A percentile compares a stretch with the other conserved stretches of the same genome.
These are phyloP conservation scores for Amphibalanus amphitrite DNA, from an alignment of 1,140 invertebrate species.

Conservation along the genomic window DNA sequence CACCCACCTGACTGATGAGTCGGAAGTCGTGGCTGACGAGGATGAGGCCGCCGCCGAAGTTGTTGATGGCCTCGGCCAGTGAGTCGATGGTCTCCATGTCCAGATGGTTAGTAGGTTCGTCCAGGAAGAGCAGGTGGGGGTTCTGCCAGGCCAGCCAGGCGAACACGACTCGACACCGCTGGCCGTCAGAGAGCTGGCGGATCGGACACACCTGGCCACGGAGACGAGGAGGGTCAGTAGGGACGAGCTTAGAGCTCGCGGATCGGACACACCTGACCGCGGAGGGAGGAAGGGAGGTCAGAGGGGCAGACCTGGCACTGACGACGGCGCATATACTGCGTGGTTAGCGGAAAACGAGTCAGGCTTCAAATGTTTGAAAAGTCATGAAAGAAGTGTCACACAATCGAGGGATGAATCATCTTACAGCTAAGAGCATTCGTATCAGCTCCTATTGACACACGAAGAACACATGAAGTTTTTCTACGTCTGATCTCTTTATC, in stretches of 20 bases:
- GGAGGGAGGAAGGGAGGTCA: neutral
- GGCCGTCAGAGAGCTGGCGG: slow-evolving; percentile 91
- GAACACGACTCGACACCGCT: slow-evolving; percentile 95
- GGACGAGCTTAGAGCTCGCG: slow-evolving; percentile 88
- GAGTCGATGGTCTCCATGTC: slow-evolving; percentile 99
- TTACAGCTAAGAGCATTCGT: too few relatives aligned
- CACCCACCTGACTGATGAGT: slow-evolving; percentile 82
- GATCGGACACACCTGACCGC: slow-evolving; percentile 77
- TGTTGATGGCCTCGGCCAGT: slow-evolving; percentile 90
- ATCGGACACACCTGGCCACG: slow-evolving; percentile 95
- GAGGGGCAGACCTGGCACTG: neutral
- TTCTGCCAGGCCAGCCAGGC: slow-evolving; percentile 60
- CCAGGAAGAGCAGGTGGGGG: slow-evolving; percentile 81
- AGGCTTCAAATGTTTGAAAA: too few relatives aligned
- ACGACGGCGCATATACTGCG: too few relatives aligned
- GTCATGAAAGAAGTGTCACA: too few relatives aligned
- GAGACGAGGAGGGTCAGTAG: too few relatives aligned
- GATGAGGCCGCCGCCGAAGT: slow-evolving; percentile 95
- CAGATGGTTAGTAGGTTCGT: slow-evolving; percentile 98
- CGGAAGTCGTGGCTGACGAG: slow-evolving; percentile 95
- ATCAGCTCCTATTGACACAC: too few relatives aligned
- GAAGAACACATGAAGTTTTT: too few relatives aligned
- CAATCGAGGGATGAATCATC: too few relatives aligned
- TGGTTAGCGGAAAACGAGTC: too few relatives aligned
- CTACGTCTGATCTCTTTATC: too few relatives aligned